Base-by-base conservation (phyloP, 1,140 invertebrate species). In the Ips nitidus region DNA sequence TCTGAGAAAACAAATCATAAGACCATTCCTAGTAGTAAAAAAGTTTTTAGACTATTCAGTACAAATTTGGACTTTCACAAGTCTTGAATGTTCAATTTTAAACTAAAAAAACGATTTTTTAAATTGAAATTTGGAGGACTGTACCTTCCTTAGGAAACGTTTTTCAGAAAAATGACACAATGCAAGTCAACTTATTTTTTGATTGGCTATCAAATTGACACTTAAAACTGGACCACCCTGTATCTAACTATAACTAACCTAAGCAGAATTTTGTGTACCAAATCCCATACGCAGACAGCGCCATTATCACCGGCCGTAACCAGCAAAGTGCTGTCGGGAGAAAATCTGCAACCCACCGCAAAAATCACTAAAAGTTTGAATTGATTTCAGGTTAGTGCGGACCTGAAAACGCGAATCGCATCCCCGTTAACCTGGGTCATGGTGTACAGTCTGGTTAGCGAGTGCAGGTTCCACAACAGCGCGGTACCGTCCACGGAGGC, bases 281-380 rank as follows among this genome's bases (percentile, higher is more conserved):
- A 79, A 81, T 93, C 87, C 90, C 90, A 93, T 41, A 93, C 77
- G 74, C 89, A 89, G 3, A 91, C 81, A 42, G 85, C 85, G 43
- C 91, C 90, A 79, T 90, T 90, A 81, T 93, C 91, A 42, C 90
- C 88, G 8, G 87, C 90, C 8, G 90, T 89, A 2, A 87, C 85
- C 22, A 93, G 79, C 47, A 86, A 77, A 1, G 84, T 83, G 43
- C 87, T 89, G 75, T 90, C 86, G 2, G 85, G 84, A 1, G 89
- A 87, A 79, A 93, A 91, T 75, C 83, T 68, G 69, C 56, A 47
- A 73, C 74, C 60, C 47, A 65, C 22, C 22, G 40, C 50, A 47
- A 22, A 38, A 61, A 67, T 61, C 38, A 47, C 1, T 55, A 52
- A 40, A 50, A 8, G 1, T 50, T 6, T 63, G 7, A 7, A 56